Base-by-base conservation (phyloP, 2,888 invertebrate genomes). In the Synergus umbraculus region DNA sequence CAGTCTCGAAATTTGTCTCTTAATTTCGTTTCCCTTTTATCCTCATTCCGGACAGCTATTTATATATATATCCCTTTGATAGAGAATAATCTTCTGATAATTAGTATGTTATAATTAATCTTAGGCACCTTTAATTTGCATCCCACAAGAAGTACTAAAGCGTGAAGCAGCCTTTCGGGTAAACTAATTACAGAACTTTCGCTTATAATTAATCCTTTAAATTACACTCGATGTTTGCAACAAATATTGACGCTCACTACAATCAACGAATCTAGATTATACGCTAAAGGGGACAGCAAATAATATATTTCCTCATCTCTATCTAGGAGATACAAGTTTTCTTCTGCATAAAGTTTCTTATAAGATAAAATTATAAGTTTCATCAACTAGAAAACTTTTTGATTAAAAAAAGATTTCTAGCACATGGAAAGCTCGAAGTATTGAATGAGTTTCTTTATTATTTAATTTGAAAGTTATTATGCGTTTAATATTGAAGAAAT, bases 71-170 rank as follows among this genome's bases (percentile, higher is more conserved):
- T 41, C 2, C 9, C 12, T 18, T 43, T 44, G n/a, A 18, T 10
- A 9, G 9, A 3, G 1, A 63, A 29, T 18, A 4, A 43, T 66
- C 43, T 43, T 41, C 66, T 44, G 9, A 18, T 66, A 44, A 66
- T 66, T 18, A 66, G 66, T 5, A 37, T 37, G 43, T n/a, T 43
- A 44, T 43, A 66, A 66, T 66, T 66, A 66, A 66, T 44, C 43
- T 7, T 66, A 43, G 18, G n/a, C 66, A n/a, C 4, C 43, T 12
- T 3, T 58, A n/a, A 58, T 37, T 37, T 37, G 37, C 5, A 37
- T 37, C 0, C 37, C 37, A 18, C 41, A 41, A 18, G 2, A 41
- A 15, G 9, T 18, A 44, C 43, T 44, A 18, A 66, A 8, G n/a
- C 41, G n/a, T 15, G 10, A 66, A 18, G n/a, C n/a, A 43, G n/a